Conservation (phyloP, 2,797 vertebrate genomes). For the Gallinago nigripennis region DNA sequence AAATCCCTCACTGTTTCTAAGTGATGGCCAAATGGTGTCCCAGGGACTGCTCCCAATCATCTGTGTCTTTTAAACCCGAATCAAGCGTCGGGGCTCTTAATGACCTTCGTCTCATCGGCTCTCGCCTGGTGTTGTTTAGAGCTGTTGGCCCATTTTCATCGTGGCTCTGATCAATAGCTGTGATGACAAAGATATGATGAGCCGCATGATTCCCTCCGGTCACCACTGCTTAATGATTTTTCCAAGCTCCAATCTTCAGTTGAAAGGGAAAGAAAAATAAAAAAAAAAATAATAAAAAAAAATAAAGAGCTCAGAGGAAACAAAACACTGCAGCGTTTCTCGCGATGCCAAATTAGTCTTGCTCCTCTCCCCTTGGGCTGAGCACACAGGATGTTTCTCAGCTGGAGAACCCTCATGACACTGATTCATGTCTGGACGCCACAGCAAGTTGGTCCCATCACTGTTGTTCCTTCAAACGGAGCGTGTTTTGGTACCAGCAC, state of each 20-base stretch:
- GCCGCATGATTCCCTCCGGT: neutral
- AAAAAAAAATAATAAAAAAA: neutral
- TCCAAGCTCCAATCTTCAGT: constrained; percentile 15
- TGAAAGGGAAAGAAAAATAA: neutral
- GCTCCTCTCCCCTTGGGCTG: neutral
- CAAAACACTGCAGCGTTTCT: neutral
- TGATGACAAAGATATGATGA: constrained; percentile 33
- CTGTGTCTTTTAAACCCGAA: constrained; percentile 10
- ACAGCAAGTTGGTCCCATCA: neutral
- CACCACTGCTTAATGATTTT: neutral
- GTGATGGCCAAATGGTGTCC: neutral
- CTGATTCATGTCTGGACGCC: neutral
- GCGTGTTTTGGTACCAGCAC: neutral
- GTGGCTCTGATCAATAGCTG: constrained; percentile 36
- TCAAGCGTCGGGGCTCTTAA: neutral
- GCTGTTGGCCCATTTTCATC: constrained; percentile 39
- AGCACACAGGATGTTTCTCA: neutral
- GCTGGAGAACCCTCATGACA: neutral
- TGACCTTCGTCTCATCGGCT: neutral
- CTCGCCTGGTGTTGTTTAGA: neutral
- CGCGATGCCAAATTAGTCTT: neutral
- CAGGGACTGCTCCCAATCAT: constrained; percentile 17
- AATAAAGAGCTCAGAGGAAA: neutral
- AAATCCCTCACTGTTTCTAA: constrained; percentile 15
- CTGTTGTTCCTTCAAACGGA: neutral